phyloP scores from a whole-genome alignment of 1,140 invertebrate genomes.

The Acarapis woodi region DNA sequence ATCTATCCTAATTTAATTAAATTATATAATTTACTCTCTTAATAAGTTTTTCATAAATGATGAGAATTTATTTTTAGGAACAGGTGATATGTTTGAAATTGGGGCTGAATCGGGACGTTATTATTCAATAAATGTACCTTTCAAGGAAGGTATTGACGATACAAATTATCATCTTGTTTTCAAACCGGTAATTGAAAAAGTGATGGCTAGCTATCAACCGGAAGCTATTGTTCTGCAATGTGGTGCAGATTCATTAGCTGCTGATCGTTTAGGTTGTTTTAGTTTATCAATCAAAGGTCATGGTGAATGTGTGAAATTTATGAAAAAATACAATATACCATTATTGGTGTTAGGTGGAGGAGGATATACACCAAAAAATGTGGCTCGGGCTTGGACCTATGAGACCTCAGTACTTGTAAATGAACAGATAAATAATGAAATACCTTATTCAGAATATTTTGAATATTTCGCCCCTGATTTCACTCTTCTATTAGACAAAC shows the following conservation, averaged over 20 bases:
- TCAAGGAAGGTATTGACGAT: constrained; percentile 90
- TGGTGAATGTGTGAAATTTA: constrained; percentile 83
- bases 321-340: constrained; percentile 73
- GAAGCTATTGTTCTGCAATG: constrained; percentile 92
- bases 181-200: constrained; percentile 65
- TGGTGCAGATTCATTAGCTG: constrained; percentile 86
- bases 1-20: too few species aligned
- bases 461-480: constrained; percentile 90
- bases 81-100: constrained; percentile 86
- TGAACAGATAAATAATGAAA: constrained; percentile 61
- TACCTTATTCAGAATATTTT: constrained; percentile 63
- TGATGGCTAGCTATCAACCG: constrained; percentile 88
- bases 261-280: constrained; percentile 69
- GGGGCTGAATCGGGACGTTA: constrained; percentile 70
- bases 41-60: constrained; percentile 1
- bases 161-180: constrained; percentile 53
- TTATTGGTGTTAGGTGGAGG: constrained; percentile 80
- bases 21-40: constrained; percentile 31
- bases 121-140: constrained; percentile 84
- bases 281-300: constrained; percentile 66
- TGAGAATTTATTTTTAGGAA: too few species aligned
- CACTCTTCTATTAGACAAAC: constrained; percentile 34
- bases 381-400: constrained; percentile 94
- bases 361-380: constrained; percentile 87
- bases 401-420: constrained; percentile 82